Base-by-base conservation (phyloP, 2,888 invertebrate genomes). In the Caenorhabditis virilis region DNA sequence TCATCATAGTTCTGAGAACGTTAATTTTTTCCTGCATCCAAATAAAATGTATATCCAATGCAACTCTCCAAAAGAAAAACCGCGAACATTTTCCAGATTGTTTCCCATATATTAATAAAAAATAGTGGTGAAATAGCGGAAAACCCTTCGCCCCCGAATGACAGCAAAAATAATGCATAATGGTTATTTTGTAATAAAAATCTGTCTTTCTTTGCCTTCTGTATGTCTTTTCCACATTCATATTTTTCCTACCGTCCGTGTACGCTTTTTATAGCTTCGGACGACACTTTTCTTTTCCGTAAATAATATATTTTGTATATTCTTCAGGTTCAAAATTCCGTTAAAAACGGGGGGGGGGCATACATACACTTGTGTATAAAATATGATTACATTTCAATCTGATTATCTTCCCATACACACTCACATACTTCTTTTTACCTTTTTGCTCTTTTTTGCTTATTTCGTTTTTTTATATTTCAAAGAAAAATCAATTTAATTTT, bases 311-410 rank as follows among this genome's bases (percentile, higher is more conserved):
- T 30, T 30, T 36, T 36, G 4, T 36, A 15, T 36, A 15, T 36
- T 36, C n/a, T 36, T n/a, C n/a, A n/a, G n/a, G n/a, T n/a, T n/a
- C n/a, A n/a, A n/a, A n/a, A n/a, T n/a, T n/a, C n/a, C n/a, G n/a
- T n/a, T n/a, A n/a, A n/a, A n/a, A n/a, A n/a, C n/a, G n/a, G n/a
- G n/a, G n/a, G n/a, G n/a, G n/a, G n/a, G n/a, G n/a, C n/a, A n/a
- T n/a, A n/a, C n/a, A n/a, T n/a, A n/a, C n/a, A n/a, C n/a, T 36
- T 36, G 36, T 36, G 36, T 16, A n/a, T 36, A 15, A 61, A 61
- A 61, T 61, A 61, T 61, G 61, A 61, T 61, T 61, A 61, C 61
- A 61, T 61, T 61, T 61, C 61, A 61, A 61, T 61, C 61, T 51
- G 50, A 55, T 61, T 61, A 55, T 55, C 16, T 20, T 6, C 9